These are phyloP conservation scores for Apodemia hepburni DNA, from an alignment of 2,888 invertebrate genomes.

Conservation along the genomic window DNA sequence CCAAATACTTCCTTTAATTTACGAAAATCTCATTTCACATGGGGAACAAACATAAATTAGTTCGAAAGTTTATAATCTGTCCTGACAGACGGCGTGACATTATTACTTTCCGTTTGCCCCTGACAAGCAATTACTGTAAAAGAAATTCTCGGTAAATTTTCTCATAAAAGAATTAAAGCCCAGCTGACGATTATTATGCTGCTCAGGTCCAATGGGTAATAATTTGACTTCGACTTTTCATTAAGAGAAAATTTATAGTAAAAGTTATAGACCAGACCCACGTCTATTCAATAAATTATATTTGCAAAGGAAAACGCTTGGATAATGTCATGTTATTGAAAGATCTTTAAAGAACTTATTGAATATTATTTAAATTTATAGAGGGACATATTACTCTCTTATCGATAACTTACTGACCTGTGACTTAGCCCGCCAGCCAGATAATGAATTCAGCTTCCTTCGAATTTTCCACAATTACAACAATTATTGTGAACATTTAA, in stretches of 20 bases:
- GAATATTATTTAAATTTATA: too few species aligned
- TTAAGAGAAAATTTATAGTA: conserved; percentile 19
- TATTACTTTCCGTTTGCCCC: conserved; percentile 16
- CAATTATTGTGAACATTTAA: too few species aligned
- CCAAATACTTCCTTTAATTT: neutral
- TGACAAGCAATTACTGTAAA: conserved; percentile 17
- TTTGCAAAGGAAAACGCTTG: neutral
- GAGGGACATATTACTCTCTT: too few species aligned
- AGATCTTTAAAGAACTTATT: neutral
- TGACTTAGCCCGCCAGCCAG: too few species aligned
- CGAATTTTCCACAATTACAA: too few species aligned
- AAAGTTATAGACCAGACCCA: conserved; percentile 7
- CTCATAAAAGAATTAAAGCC: conserved; percentile 17
- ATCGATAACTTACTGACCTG: too few species aligned
- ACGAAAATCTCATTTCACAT: neutral
- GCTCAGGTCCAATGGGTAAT: conserved; percentile 16
- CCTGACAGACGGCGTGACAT: conserved; percentile 10
- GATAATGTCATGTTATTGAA: conserved; percentile 1
- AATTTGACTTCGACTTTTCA: conserved; percentile 18
- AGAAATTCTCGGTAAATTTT: conserved; percentile 16
- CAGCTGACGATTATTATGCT: conserved; percentile 21
- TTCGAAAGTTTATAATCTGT: conserved; percentile 7
- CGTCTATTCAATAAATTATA: neutral
- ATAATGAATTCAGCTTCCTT: too few species aligned
- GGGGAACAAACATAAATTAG: conserved; percentile 8